phyloP scores from a whole-genome alignment of 2,113 vertebrate species.

The Gallinago media region DNA sequence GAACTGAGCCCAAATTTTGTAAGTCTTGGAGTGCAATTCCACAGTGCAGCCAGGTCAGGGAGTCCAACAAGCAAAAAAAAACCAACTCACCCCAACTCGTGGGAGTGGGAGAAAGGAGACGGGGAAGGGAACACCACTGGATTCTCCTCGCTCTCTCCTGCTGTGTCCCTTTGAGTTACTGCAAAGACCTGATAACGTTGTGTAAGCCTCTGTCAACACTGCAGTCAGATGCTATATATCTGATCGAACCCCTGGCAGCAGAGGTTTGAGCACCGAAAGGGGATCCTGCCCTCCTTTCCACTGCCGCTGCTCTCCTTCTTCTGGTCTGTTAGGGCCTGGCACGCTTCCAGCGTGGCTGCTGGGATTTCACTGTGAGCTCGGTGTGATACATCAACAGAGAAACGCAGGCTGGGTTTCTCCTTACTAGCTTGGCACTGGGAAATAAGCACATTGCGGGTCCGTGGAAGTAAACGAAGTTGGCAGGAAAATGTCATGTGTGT shows the following conservation, averaged over 20 bases:
- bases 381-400: fast-evolving
- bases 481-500: background rate
- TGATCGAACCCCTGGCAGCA: background rate
- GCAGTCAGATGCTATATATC: background rate
- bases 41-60: background rate
- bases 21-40: background rate
- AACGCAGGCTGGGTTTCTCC: background rate
- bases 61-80: background rate
- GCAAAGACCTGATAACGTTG: background rate
- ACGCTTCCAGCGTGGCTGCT: background rate
- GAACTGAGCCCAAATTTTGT: background rate
- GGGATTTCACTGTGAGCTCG: background rate
- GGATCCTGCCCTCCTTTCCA: background rate
- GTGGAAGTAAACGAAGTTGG: background rate
- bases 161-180: background rate
- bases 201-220: background rate
- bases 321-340: background rate
- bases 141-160: background rate
- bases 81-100: background rate
- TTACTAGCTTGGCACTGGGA: background rate
- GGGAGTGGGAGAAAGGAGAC: background rate
- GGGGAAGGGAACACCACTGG: background rate
- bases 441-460: background rate
- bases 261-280: background rate
- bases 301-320: background rate